Base-by-base conservation (phyloP, 2,797 vertebrate species). In the Spinibarbus caldwelli region DNA sequence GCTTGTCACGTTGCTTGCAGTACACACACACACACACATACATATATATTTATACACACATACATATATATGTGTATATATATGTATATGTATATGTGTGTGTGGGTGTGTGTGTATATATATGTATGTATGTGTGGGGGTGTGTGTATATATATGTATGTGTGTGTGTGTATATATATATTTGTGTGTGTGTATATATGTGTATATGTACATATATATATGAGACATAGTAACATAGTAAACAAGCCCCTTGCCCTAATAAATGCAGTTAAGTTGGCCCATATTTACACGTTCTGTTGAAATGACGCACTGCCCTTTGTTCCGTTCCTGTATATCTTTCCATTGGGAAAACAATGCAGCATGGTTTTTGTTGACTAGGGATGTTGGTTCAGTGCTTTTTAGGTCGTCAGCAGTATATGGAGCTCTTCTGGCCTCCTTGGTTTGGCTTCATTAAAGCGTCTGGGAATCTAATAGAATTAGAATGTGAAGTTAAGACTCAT, bases 391-490 rank as follows among this genome's bases (percentile, higher is more conserved):
- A 23, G 12, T 54, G 78, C 64, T 73, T 66, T 21, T 77, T 62
- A 52, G n/a, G 43, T 71, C 52, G 21, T 76, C 75, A 29, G 64
- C 54, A 83, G 14, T 64, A 80, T 29, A 87, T 54, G 0, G 75
- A 84, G 85, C 89, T 78, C 89, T 87, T 85, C 54, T 87, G 79
- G 36, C 59, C 41, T 88, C 15, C 11, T 72, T 71, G 47, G 7
- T 52, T 26, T n/a, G 66, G 49, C 75, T 68, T 77, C 41, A 77
- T 78, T 84, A 52, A 78, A 26, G n/a, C 64, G 47, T 67, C 75
- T 84, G 54, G 67, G 82, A 76, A 5, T 80, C 34, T 12, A 66
- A 36, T 64, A 78, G 64, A 45, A 54, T 78, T 84, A 77, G 59
- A 21, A 54, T 10, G 1, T 34, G 41, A 78, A 54, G 47, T 52